Conservation (phyloP, 1,140 invertebrate genomes). For the Penaeus indicus region DNA sequence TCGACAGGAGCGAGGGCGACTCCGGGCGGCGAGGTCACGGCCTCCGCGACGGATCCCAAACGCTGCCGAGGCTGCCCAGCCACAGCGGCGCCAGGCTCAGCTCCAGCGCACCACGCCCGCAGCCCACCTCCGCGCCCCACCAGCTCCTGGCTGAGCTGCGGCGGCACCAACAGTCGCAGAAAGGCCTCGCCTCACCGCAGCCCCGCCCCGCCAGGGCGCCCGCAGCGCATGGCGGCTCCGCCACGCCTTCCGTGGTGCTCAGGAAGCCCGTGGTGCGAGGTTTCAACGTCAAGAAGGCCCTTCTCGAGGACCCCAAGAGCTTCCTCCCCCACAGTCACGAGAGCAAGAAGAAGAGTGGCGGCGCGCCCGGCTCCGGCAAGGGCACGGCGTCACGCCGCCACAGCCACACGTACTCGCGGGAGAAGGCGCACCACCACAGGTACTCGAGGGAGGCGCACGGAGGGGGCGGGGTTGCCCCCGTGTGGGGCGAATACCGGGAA, state of each 20-base stretch:
- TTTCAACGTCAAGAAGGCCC: slow-evolving; percentile 52
- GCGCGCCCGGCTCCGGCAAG: too few species aligned
- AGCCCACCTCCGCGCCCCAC: too few species aligned
- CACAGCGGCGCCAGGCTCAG: background rate
- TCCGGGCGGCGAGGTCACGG: background rate
- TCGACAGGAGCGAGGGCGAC: slow-evolving; percentile 27
- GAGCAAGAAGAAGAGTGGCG: background rate
- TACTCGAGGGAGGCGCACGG: too few species aligned
- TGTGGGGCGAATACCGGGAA: too few species aligned
- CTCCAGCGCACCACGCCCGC: background rate
- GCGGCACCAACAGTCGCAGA: slow-evolving; percentile 15
- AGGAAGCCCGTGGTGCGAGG: slow-evolving; percentile 46
- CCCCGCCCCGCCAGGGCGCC: too few species aligned
- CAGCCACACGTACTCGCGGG: background rate
- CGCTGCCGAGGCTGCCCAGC: slow-evolving; percentile 25
- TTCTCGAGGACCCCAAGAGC: slow-evolving; percentile 44
- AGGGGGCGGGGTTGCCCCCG: too few species aligned
- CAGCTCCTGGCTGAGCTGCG: background rate
- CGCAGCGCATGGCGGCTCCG: too few species aligned
- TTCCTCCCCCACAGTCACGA: slow-evolving; percentile 26
- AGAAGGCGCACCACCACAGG: too few species aligned
- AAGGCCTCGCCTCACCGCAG: background rate
- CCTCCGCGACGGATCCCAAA: background rate
- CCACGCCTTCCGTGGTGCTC: background rate
- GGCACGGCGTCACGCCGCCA: background rate